phyloP scores from a whole-genome alignment of 2,888 invertebrate species.

The Exocentrus adspersus region DNA sequence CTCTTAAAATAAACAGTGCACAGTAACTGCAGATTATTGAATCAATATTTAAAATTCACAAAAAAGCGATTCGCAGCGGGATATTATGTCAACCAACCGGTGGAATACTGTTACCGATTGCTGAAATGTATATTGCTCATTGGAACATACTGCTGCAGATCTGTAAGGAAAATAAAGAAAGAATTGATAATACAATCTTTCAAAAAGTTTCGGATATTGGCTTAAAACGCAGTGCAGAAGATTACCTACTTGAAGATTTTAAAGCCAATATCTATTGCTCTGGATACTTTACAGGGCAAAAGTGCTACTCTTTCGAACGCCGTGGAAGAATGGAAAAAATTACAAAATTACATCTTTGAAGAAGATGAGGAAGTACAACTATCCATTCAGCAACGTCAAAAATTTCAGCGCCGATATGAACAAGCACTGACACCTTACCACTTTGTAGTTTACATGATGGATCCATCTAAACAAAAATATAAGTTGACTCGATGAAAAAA shows the following conservation, averaged over 20 bases:
- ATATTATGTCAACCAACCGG: too few species aligned
- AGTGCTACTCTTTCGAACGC: slow-evolving; percentile 19
- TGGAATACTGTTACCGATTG: not conserved
- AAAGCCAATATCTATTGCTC: slow-evolving; percentile 22
- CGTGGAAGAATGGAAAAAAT: slow-evolving; percentile 12
- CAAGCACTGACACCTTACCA: too few species aligned
- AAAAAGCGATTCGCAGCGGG: too few species aligned
- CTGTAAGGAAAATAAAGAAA: slow-evolving; percentile 30
- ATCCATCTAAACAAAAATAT: too few species aligned
- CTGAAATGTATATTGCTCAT: slow-evolving; percentile 5
- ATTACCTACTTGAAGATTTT: slow-evolving; percentile 29
- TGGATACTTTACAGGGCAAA: slow-evolving; percentile 14
- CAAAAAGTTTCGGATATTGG: slow-evolving; percentile 31
- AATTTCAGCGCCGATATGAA: too few species aligned
- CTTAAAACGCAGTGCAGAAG: slow-evolving; percentile 29
- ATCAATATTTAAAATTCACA: too few species aligned
- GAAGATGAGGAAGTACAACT: not conserved
- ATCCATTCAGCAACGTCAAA: too few species aligned
- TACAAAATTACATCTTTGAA: slow-evolving; percentile 21
- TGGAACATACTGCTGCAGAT: slow-evolving; percentile 23
- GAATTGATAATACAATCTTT: slow-evolving; percentile 29
- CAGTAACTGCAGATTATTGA: too few species aligned
- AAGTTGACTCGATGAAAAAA: too few species aligned
- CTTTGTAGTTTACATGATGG: too few species aligned
- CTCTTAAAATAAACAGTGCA: too few species aligned